Evolutionary conservation across 2,797 vertebrate genomes (phyloP).

Genomic region (Falco berigora): DNA sequence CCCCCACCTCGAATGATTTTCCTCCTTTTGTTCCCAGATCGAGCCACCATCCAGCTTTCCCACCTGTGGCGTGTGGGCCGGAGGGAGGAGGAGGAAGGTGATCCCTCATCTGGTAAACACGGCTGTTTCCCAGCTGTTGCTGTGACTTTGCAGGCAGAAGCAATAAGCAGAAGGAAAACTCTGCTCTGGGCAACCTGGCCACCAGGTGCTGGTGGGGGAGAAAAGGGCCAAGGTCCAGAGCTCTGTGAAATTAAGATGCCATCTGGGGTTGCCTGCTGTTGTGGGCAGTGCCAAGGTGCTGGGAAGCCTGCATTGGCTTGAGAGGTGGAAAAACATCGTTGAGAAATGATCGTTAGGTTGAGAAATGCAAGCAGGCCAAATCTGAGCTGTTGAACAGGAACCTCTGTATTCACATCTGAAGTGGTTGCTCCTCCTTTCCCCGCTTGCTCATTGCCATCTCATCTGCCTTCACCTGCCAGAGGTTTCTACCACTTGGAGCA

Average conservation of each 20-base stretch:
- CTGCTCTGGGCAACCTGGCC: neutral
- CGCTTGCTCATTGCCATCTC: neutral
- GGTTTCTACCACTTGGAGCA: neutral
- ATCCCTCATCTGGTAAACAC: neutral
- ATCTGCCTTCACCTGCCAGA: rapidly evolving
- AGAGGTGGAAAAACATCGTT: neutral
- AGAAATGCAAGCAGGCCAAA: neutral
- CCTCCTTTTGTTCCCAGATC: conserved; percentile 1
- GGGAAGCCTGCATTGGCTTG: neutral
- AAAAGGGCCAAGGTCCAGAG: neutral
- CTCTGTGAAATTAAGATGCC: neutral
- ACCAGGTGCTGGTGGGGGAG: neutral
- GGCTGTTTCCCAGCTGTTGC: conserved; percentile 1
- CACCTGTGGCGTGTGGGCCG: neutral
- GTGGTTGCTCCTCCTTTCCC: neutral
- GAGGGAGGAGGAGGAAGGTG: neutral
- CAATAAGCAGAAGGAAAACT: neutral
- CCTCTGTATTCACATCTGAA: rapidly evolving
- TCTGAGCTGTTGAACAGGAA: neutral
- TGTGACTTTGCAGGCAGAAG: neutral
- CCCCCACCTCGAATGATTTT: neutral
- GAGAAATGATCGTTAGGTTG: too few relatives aligned
- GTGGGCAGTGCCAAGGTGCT: rapidly evolving
- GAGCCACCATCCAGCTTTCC: neutral
- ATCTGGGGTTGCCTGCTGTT: rapidly evolving